Base-by-base conservation (phyloP, 37 sponge, comb jelly and placozoan genomes). In the Eunapius fragilis region DNA sequence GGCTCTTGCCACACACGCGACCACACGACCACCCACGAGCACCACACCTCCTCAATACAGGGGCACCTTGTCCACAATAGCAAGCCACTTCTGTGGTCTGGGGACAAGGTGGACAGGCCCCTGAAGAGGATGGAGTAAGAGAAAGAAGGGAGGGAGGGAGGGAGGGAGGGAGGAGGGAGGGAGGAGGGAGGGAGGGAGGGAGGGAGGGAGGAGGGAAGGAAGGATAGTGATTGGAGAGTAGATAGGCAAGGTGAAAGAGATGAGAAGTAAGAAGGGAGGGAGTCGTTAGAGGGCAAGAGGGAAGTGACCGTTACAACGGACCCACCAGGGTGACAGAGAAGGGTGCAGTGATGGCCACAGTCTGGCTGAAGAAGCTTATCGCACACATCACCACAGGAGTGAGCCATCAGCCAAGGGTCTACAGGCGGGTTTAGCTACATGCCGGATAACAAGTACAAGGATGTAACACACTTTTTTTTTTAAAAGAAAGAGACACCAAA, bases 71-170 rank as follows among this genome's bases (percentile, higher is more conserved):
- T 32, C 91, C 89, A 86, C 98, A 98, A 81, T 87, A 92, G 71
- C 98, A 98, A 2, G 72, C 67, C n/a, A 84, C 72, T 0, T 24
- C 4, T 25, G 93, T 83, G 13, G 86, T 94, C 69, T 87, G 89
- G 25, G 98, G 98, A 84, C 98, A 98, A 7, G 96, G 94, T 33
- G 98, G 98, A 76, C 98, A 98, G n/a, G 95, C 82, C 48, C 97
- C 96, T 95, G 92, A 25, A 72, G 70, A 31, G 25, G 0, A 37
- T 6, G 76, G n/a, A 70, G 10, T 69, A 3, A 76, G 30, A 19
- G 25, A 27, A 12, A 13, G 68, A 32, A 28, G 33, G 26, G 11
- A 25, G 0, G 31, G 22, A 36, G 47, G 35, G 77, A 41, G 36
- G 71, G n/a, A 11, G 19, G 28, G 3, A 9, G 2, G 33, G 24